Conservation (phyloP, 2,797 vertebrate species). For the Yasuhikotakia modesta region DNA sequence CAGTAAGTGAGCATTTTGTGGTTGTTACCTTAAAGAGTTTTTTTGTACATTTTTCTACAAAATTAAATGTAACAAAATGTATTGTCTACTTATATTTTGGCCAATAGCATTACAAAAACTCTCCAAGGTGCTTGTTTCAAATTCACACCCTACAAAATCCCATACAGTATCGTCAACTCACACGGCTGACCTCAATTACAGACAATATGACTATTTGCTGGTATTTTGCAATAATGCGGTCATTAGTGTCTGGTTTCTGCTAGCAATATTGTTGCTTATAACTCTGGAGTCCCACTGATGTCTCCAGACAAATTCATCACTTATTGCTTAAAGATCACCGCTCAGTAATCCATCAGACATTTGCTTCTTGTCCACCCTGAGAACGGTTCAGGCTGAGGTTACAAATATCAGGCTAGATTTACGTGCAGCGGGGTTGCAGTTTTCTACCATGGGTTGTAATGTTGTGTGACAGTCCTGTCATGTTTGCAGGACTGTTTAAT, state of each 20-base stretch:
- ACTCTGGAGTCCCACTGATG: conserved; percentile 89
- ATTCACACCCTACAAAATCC: conserved; percentile 7
- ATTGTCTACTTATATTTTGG: no score
- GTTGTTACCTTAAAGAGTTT: no score
- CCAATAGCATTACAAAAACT: background rate
- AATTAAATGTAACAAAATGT: no score
- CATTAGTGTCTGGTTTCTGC: conserved; percentile 84
- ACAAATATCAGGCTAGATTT: conserved; percentile 64
- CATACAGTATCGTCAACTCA: conserved; percentile 16
- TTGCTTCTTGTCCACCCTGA: conserved; percentile 64
- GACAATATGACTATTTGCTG: conserved; percentile 74
- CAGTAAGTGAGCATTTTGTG: no score
- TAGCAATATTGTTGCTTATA: conserved; percentile 81
- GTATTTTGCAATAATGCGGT: conserved; percentile 75
- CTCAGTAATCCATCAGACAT: conserved; percentile 90
- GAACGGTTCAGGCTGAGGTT: conserved; percentile 67
- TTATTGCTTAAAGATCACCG: conserved; percentile 83
- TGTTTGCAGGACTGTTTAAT: conserved; percentile 38
- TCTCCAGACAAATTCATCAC: conserved; percentile 94
- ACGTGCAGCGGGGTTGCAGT: conserved; percentile 48
- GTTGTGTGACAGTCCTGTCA: conserved; percentile 48
- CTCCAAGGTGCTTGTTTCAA: conserved; percentile 24
- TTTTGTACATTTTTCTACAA: no score
- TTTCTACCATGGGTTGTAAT: conserved; percentile 37
- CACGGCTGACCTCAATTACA: conserved; percentile 63